Conservation (phyloP, 2,113 vertebrate species). For the Eonycteris spelaea region DNA sequence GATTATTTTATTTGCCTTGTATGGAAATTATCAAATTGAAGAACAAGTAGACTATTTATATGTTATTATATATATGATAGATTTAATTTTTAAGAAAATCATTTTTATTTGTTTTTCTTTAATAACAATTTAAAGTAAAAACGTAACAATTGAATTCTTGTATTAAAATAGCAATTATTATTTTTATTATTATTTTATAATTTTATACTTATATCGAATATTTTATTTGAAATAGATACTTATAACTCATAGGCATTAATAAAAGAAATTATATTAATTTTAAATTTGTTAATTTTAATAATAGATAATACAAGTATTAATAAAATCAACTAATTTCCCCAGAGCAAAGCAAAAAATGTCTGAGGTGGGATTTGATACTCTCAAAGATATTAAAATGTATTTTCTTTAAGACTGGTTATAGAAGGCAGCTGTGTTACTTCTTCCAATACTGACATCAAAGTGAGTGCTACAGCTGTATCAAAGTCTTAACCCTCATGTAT, state of each 20-base stretch:
- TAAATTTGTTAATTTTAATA: background rate
- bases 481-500: slow-evolving; percentile 84
- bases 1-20: background rate
- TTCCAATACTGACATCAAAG: slow-evolving; percentile 77
- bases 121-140: slow-evolving; percentile 12
- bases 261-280: background rate
- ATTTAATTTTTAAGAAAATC: slow-evolving; percentile 9
- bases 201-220: background rate
- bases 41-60: background rate
- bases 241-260: background rate
- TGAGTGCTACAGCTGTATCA: slow-evolving; percentile 78
- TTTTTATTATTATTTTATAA: slow-evolving; percentile 38
- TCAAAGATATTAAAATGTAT: slow-evolving; percentile 30
- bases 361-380: slow-evolving; percentile 29
- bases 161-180: background rate
- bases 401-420: slow-evolving; percentile 41
- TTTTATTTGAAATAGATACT: background rate
- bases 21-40: background rate
- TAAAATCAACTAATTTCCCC: background rate
- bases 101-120: background rate
- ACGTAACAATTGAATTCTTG: background rate
- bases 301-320: background rate
- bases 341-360: background rate
- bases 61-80: background rate
- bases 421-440: slow-evolving; percentile 22